phyloP scores from a whole-genome alignment of 53 echinoderm and acorn worm genomes.

The Antedon mediterranea region DNA sequence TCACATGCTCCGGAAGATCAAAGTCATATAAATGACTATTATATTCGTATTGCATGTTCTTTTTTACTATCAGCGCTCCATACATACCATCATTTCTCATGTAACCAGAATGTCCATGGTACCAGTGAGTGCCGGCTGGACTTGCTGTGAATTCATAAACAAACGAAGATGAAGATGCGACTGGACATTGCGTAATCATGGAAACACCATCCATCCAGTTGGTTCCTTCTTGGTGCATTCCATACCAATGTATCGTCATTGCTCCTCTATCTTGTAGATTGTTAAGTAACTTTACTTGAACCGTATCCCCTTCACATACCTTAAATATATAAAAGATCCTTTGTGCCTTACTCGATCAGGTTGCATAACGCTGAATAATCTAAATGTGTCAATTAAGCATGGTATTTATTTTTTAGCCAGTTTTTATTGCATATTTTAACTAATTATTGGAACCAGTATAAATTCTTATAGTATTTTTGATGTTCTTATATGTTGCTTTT shows the following conservation, averaged over 20 bases:
- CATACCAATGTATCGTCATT: neutral
- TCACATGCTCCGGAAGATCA: neutral
- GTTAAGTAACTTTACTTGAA: neutral
- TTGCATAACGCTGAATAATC: too few relatives aligned
- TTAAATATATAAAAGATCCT: too few relatives aligned
- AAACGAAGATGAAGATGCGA: neutral
- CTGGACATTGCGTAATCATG: constrained; percentile 5
- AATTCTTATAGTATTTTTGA: too few relatives aligned
- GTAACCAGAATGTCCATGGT: neutral
- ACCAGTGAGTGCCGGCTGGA: neutral
- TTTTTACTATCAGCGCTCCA: neutral
- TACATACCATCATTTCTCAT: neutral
- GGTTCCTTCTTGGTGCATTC: neutral
- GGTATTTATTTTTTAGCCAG: too few relatives aligned
- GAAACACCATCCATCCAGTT: constrained; percentile 4
- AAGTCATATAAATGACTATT: neutral
- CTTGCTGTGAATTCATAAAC: neutral
- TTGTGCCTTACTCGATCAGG: too few relatives aligned
- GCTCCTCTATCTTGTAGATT: neutral
- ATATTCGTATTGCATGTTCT: neutral
- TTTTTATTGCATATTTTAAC: too few relatives aligned
- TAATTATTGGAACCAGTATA: too few relatives aligned
- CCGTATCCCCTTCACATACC: constrained; percentile 3
- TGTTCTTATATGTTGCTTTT: too few relatives aligned
- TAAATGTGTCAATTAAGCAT: too few relatives aligned